Evolutionary conservation across 2,113 vertebrate species (phyloP).

Genomic region (Lycaon pictus): DNA sequence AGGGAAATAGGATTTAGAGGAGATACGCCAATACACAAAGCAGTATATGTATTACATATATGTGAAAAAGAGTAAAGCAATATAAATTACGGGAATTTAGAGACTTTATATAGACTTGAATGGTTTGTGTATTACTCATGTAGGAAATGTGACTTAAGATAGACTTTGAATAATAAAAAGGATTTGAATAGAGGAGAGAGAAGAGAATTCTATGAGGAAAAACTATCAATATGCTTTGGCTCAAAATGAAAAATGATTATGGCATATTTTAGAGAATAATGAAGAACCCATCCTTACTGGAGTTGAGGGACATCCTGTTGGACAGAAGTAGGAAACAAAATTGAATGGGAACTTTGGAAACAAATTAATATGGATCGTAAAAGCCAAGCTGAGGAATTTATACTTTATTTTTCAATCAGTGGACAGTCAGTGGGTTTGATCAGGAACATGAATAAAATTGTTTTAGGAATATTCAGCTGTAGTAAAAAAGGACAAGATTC

Average conservation of each 20-base stretch:
- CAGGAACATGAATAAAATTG: constrained; percentile 39
- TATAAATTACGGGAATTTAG: constrained; percentile 5
- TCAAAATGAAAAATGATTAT: constrained; percentile 14
- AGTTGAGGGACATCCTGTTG: neutral
- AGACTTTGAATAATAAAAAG: constrained; percentile 1
- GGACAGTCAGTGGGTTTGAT: constrained; percentile 3
- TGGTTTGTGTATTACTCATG: constrained; percentile 29
- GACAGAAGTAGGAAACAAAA: constrained; percentile 16
- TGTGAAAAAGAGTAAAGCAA: constrained; percentile 29
- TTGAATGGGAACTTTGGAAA: neutral
- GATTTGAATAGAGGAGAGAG: constrained; percentile 21
- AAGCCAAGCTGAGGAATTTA: constrained; percentile 2
- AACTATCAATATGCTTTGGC: neutral
- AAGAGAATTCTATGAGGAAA: constrained; percentile 39
- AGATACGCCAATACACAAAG: constrained; percentile 25
- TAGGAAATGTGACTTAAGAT: constrained; percentile 22
- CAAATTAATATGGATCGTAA: constrained; percentile 42
- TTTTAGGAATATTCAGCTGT: constrained; percentile 46
- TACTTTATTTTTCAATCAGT: constrained; percentile 45
- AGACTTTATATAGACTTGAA: neutral
- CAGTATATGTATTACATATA: constrained; percentile 39
- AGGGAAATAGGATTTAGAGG: constrained; percentile 37
- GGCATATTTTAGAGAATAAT: constrained; percentile 8
- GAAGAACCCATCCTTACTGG: neutral
- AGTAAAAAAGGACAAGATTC: neutral